Evolutionary conservation across 2,797 vertebrate species (phyloP), one percentile per base, ranked within the genome.

Genomic region (Crypturellus tataupa): DNA sequence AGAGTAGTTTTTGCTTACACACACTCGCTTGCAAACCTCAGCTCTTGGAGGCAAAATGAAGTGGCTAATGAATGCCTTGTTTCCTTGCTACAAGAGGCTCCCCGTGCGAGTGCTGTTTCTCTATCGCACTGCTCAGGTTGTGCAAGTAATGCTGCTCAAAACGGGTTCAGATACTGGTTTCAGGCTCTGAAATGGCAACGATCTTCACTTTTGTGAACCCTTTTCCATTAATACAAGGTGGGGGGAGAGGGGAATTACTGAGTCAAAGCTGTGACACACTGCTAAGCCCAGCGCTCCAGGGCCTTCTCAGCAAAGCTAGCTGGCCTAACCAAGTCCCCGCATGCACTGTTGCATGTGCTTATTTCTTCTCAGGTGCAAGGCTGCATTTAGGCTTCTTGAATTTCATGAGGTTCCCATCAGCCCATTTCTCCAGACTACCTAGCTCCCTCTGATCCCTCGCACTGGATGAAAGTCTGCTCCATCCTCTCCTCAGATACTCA

Each of bases 181-280:
- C 14, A 64, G 27, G 27, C 46, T 82, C 60, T 35, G 21, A 77
- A 35, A 63, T 47, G 8, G 59, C 58, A 70, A 49, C 5, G 47
- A 5, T 69, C 25, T 55, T 76, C 37, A 59, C 1, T 35, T 73
- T 63, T 80, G 29, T 3, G 1, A 77, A 51, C 4, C 5, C 2
- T 60, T 79, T 80, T 40, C 27, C 12, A 10, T 85, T 63, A 31
- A 24, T 73, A 20, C 4, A 0, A 2, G 1, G 14, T 60, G 0
- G 46, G 17, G 10, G 4, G 0, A 2, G 1, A 23, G 51, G 0
- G 55, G 23, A 10, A 4, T 60, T 29, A 5, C 0, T 6, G 62
- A 49, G 5, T 77, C 42, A 42, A 13, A 5, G 56, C 49, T 29
- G 1, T 1, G 46, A 13, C 33, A 19, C 0, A 5, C 63, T 53